Percentiles rank a stretch among this genome's conserved stretches.
Evolutionary conservation across 1,140 invertebrate genomes (phyloP).

Genomic region (Nilaparvata lugens): DNA sequence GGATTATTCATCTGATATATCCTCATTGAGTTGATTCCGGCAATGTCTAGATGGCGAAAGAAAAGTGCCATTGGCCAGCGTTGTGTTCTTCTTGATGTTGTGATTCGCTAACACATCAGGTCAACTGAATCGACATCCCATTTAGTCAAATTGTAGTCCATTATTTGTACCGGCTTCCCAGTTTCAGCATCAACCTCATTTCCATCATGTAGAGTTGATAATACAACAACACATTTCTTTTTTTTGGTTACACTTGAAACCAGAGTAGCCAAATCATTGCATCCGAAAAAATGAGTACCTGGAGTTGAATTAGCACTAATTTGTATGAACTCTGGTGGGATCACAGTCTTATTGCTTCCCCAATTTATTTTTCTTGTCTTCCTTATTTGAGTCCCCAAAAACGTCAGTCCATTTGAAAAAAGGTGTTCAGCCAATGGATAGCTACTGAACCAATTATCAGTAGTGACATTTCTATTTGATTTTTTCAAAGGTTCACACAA

Average conservation of each 20-base stretch:
- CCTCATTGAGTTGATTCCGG: conserved; percentile 20
- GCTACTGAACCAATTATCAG: background rate
- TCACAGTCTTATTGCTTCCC: background rate
- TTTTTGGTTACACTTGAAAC: background rate
- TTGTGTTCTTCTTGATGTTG: conserved; percentile 5
- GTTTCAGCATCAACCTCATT: conserved; percentile 6
- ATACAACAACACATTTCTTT: conserved; percentile 5
- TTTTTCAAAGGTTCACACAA: background rate
- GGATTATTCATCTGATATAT: background rate
- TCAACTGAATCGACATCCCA: background rate
- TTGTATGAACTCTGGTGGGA: background rate
- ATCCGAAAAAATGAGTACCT: background rate
- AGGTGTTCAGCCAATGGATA: background rate
- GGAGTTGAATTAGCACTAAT: background rate
- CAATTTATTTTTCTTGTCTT: no score
- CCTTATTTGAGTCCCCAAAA: background rate
- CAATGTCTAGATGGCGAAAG: conserved; percentile 27
- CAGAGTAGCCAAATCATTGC: background rate
- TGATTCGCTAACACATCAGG: conserved; percentile 1
- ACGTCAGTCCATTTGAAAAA: background rate
- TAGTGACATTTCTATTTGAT: background rate
- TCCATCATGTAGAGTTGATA: conserved; percentile 2
- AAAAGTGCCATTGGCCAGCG: conserved; percentile 23
- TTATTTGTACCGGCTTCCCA: background rate
- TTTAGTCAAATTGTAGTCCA: conserved; percentile 7